These are phyloP conservation scores for Neodontobutis hainanensis DNA, from an alignment of 2,113 vertebrate genomes.

Conservation along the genomic window DNA sequence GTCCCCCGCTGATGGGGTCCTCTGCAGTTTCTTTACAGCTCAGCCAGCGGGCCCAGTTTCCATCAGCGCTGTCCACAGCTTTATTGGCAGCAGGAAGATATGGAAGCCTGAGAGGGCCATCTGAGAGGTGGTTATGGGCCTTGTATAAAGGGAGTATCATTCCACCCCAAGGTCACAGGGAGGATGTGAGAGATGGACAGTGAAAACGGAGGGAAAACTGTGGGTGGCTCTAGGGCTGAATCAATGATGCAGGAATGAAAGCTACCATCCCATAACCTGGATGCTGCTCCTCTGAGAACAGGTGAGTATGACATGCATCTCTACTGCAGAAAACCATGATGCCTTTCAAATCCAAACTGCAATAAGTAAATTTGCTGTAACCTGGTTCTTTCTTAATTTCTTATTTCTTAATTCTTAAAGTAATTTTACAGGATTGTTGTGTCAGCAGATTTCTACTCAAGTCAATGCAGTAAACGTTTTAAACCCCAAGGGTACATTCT, in stretches of 20 bases:
- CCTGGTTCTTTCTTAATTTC: no score
- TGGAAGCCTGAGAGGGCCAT: constrained; percentile 39
- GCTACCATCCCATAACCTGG: constrained; percentile 44
- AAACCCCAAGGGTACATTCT: no score
- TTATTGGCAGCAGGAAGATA: constrained; percentile 41
- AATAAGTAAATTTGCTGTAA: no score
- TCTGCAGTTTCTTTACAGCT: constrained; percentile 38
- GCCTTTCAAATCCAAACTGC: no score
- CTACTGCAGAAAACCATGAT: no score
- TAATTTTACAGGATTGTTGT: no score
- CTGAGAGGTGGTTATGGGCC: constrained; percentile 32
- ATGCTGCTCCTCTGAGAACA: constrained; percentile 36
- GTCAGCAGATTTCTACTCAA: no score
- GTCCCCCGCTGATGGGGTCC: constrained; percentile 15
- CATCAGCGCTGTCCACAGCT: constrained; percentile 33
- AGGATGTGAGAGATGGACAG: constrained; percentile 11
- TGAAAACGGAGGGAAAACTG: not conserved
- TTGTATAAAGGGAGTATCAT: constrained; percentile 6
- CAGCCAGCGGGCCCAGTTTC: constrained; percentile 26
- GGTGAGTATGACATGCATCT: not conserved
- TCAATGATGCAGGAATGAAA: constrained; percentile 29
- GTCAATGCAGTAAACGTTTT: no score
- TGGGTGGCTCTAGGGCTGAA: constrained; percentile 8
- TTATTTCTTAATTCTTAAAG: no score
- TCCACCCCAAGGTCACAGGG: constrained; percentile 16